Percentiles rank a stretch among this genome's conserved stretches.
Conservation (phyloP, 2,113 vertebrate species). For the Asarcornis scutulata region DNA sequence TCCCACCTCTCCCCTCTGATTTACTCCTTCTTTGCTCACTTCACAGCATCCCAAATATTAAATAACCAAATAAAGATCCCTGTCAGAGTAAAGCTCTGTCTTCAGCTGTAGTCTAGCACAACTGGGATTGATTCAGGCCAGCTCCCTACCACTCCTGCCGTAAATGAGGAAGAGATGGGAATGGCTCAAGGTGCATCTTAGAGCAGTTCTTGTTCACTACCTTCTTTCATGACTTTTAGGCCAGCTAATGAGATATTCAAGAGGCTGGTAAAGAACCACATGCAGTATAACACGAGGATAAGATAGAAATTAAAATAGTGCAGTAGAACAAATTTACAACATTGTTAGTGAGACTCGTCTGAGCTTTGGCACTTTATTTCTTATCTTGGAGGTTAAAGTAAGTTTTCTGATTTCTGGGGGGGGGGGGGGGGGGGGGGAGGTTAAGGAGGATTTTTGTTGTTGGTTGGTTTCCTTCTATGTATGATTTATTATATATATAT, state of each 20-base stretch:
- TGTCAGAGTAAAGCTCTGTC: not conserved
- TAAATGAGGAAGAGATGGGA: no score
- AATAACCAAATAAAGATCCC: not conserved
- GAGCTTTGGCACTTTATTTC: not conserved
- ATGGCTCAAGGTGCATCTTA: rapidly evolving
- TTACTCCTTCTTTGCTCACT: not conserved
- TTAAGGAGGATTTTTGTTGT: not conserved
- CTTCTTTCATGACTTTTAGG: not conserved
- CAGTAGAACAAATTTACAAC: not conserved
- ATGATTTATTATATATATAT: not conserved
- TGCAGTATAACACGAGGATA: not conserved
- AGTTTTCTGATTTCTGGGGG: not conserved
- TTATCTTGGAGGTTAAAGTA: not conserved
- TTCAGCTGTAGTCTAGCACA: not conserved
- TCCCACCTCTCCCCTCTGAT: rapidly evolving
- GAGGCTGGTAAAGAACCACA: not conserved
- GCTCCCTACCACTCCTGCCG: no score
- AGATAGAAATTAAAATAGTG: not conserved
- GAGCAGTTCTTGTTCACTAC: not conserved
- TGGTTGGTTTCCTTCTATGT: not conserved
- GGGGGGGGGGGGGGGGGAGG: not conserved
- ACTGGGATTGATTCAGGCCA: not conserved
- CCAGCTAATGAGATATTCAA: not conserved
- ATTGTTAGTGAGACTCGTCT: not conserved
- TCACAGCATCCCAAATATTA: not conserved